These are phyloP conservation scores for Physeter macrocephalus DNA, from an alignment of 2,113 vertebrate genomes.

Conservation along the genomic window DNA sequence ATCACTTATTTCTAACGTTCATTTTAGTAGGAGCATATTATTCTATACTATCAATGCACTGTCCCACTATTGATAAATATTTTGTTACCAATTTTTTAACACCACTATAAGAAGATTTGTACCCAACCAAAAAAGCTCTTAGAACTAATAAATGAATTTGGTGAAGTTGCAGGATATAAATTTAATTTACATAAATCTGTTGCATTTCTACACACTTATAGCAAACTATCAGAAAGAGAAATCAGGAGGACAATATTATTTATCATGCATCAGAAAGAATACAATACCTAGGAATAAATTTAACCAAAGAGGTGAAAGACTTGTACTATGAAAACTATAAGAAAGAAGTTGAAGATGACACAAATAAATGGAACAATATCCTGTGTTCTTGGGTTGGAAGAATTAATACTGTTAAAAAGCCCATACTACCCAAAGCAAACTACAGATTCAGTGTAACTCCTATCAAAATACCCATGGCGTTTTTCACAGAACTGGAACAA, in stretches of 20 bases:
- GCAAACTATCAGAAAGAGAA: too few relatives aligned
- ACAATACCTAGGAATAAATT: too few relatives aligned
- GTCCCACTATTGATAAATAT: not conserved
- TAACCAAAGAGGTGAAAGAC: too few relatives aligned
- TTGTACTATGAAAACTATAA: too few relatives aligned
- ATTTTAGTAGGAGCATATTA: not conserved
- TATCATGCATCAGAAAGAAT: too few relatives aligned
- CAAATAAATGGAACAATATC: not conserved
- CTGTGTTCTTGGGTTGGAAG: not conserved
- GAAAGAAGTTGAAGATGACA: not conserved
- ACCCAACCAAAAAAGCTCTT: too few relatives aligned
- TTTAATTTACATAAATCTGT: too few relatives aligned
- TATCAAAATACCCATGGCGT: not conserved
- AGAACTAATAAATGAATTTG: too few relatives aligned
- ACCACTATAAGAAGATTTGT: not conserved
- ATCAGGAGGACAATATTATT: too few relatives aligned
- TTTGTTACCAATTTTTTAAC: not conserved
- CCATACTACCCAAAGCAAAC: not conserved
- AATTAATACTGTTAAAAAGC: not conserved
- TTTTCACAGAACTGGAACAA: not conserved
- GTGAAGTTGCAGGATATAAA: too few relatives aligned
- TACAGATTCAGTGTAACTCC: not conserved
- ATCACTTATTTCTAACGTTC: not conserved
- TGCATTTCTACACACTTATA: too few relatives aligned
- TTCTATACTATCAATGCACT: not conserved